Percentiles rank a stretch among this genome's conserved stretches.
phyloP scores from a whole-genome alignment of 1,140 invertebrate species.

The Macrosteles quadrilineatus region DNA sequence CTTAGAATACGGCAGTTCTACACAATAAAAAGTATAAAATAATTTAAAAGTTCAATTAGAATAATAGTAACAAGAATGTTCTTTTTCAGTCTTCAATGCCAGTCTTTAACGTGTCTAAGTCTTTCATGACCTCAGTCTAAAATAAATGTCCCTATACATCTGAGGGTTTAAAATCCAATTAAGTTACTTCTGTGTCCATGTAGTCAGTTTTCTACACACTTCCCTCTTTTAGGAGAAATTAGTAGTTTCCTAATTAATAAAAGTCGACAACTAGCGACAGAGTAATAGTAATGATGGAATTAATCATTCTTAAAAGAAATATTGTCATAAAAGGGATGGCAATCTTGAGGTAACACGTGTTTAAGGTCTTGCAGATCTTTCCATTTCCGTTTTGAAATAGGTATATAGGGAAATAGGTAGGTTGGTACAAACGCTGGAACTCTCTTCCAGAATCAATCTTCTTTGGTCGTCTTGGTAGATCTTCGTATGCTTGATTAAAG shows the following conservation, averaged over 20 bases:
- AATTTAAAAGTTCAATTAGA: not conserved
- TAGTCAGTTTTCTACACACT: not conserved
- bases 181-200: not conserved
- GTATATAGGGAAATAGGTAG: too few relatives aligned
- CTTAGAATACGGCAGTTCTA: too few relatives aligned
- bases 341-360: constrained; percentile 17
- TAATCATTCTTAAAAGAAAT: not conserved
- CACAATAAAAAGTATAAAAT: too few relatives aligned
- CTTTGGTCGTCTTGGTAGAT: constrained; percentile 20
- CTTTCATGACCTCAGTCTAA: not conserved
- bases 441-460: too few relatives aligned
- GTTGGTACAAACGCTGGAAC: too few relatives aligned
- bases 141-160: not conserved
- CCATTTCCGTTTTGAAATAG: too few relatives aligned
- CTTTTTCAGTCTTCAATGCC: not conserved
- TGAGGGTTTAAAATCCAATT: not conserved
- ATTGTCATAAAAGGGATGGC: constrained; percentile 30
- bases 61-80: not conserved
- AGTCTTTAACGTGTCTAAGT: not conserved
- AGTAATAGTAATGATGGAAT: not conserved
- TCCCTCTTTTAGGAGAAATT: not conserved
- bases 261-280: not conserved
- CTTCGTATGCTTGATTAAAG: constrained; percentile 13
- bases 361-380: constrained; percentile 30
- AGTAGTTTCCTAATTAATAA: not conserved